Base-by-base conservation (phyloP, 1,140 invertebrate genomes). In the Bombus impatiens region DNA sequence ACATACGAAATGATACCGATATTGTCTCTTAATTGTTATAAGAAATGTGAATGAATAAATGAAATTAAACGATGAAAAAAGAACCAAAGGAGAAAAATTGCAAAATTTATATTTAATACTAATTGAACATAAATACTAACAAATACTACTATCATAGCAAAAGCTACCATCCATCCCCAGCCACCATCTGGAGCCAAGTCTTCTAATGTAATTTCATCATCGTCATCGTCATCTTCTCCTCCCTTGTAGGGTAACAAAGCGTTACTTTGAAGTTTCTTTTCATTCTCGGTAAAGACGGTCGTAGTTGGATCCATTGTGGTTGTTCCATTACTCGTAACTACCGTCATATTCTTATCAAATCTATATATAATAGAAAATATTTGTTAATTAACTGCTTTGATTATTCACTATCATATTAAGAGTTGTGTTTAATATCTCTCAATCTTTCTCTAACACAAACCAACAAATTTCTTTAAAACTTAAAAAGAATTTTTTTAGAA, bases 101-200 rank as follows among this genome's bases (percentile, higher is more conserved):
- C 57, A 59, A 59, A n/a, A 62, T 13, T 15, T 18, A 32, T 18
- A 57, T 53, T 53, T 22, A 22, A 59, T 75, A n/a, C 18, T 72
- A 32, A 35, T 2, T 59, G 40, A 10, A 18, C n/a, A 67, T 65
- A 32, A 25, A 40, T 80, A 93, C 94, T 93, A 86, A 95, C 95
- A 76, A 92, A 92, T 81, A 94, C 91, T 40, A 96, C 86, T 71
- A 95, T 95, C 84, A 95, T 94, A 0, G 95, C 95, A 2, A 96
- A 53, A 3, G 95, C 95, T 12, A 96, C 95, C 88, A 96, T 94
- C 95, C 96, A 96, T 8, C 96, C 96, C 95, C 96, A 96, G 0
- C 96, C 96, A 28, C 96, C 96, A 82, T 96, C 96, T 0, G 96
- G 96, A 18, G 95, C 95, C 10, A 94, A 87, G 42, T 95, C 94